Evolutionary conservation across 2,113 vertebrate genomes (phyloP), one percentile per base, ranked within the genome.

Genomic region (Formicarius rufipectus): DNA sequence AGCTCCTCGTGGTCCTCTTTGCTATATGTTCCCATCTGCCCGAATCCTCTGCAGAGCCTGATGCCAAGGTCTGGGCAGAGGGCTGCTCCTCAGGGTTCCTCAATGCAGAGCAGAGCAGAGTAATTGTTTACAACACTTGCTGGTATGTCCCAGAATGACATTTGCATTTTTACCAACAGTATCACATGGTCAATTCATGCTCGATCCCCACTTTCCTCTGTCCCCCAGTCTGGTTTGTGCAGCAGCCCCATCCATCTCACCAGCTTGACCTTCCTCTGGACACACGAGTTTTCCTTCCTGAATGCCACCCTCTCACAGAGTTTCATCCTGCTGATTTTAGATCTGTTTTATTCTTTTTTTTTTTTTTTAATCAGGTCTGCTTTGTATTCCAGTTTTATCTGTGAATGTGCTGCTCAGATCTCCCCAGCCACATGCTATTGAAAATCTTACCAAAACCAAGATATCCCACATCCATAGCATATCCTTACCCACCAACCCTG

Each of bases 131-230:
- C 74, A 94, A 78, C 3, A 3, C 53, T 82, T 95, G 33, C 77
- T 87, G 81, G 50, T 78, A 33, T 84, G 89, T 94, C 95, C 95
- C 50, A 87, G 78, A 79, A 72, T 72, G 94, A 87, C 95, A 93
- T 91, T 96, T 95, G 93, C 77, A 84, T 92, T 95, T 97, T 87
- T 60, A 40, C 56, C 74, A 94, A 96, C 94, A 95, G 69, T 89
- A 69, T 76, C 49, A 58, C 81, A 93, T 94, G 96, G 95, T 96
- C 2, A 5, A 94, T 94, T 94, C 74, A 91, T 85, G n/a, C 58
- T 68, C 0, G 0, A 6, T 66, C 37, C 23, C 39, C 0, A 1
- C n/a, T 82, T 87, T 7, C 14, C 44, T 81, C 68, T 35, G 28
- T 56, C 16, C 6, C 33, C 17, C 4, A 1, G 20, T 35, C 37